Evolutionary conservation across 2,113 vertebrate species (phyloP).

Genomic region (Hemibagrus wyckioides): DNA sequence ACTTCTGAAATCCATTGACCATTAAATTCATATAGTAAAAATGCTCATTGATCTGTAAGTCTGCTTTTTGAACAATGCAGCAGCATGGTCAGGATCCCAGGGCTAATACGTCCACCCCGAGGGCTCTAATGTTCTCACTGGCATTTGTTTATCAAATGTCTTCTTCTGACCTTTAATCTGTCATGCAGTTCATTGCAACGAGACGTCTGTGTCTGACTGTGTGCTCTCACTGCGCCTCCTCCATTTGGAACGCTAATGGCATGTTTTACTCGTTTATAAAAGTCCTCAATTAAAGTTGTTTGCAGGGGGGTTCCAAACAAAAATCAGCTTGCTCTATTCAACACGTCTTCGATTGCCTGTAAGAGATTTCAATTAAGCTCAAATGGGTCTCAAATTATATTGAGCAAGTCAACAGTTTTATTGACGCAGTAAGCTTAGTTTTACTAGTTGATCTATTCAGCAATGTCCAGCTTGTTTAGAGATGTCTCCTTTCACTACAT

Average conservation of each 20-base stretch:
- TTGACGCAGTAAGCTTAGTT: background rate
- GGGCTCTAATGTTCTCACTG: slow-evolving; percentile 37
- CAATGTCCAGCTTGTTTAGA: slow-evolving; percentile 30
- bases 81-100: slow-evolving; percentile 1
- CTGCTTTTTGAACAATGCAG: slow-evolving; percentile 17
- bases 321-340: slow-evolving; percentile 23
- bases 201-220: slow-evolving; percentile 5
- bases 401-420: background rate
- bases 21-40: slow-evolving; percentile 10
- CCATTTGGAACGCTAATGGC: slow-evolving; percentile 24
- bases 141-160: slow-evolving; percentile 55
- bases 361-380: slow-evolving; percentile 11
- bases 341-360: background rate
- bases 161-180: slow-evolving; percentile 50
- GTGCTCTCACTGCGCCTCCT: background rate
- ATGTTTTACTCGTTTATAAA: slow-evolving; percentile 28
- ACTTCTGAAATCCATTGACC: background rate
- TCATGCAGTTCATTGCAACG: slow-evolving; percentile 32
- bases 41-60: slow-evolving; percentile 29
- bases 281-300: slow-evolving; percentile 25
- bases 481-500: slow-evolving; percentile 58
- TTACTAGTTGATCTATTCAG: background rate
- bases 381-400: slow-evolving; percentile 25
- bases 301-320: slow-evolving; percentile 15
- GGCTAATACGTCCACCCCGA: slow-evolving; percentile 13